phyloP scores from a whole-genome alignment of 2,797 vertebrate species.

The Passerculus sandwichensis region DNA sequence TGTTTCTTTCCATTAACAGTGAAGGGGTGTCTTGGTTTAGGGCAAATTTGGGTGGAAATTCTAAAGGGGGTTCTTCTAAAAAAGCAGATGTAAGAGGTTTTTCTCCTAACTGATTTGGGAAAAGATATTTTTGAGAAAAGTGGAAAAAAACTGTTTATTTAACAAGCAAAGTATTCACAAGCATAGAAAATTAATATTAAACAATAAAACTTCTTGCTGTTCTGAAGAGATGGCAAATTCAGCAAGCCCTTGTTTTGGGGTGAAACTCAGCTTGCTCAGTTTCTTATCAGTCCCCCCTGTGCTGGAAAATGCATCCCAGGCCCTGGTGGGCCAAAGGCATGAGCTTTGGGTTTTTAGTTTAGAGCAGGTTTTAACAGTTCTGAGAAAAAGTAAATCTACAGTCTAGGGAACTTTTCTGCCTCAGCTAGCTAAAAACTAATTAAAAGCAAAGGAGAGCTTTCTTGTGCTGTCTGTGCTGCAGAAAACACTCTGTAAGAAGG shows the following conservation, averaged over 20 bases:
- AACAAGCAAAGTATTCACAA: background rate
- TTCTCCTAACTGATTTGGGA: background rate
- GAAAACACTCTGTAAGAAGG: background rate
- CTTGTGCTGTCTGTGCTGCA: background rate
- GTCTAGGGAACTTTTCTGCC: background rate
- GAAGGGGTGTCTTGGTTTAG: background rate
- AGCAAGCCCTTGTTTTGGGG: background rate
- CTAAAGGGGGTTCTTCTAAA: background rate
- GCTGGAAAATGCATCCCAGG: background rate
- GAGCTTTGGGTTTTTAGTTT: background rate
- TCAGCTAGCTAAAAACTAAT: background rate
- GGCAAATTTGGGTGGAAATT: background rate
- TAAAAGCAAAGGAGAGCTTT: background rate
- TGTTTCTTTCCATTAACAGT: slow-evolving; percentile 22
- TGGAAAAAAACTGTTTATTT: background rate
- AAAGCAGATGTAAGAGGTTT: background rate
- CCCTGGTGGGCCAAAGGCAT: background rate
- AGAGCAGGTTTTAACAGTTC: background rate
- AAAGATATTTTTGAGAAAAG: background rate
- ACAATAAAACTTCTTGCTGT: background rate
- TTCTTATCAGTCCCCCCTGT: background rate
- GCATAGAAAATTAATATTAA: background rate
- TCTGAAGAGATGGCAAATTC: background rate
- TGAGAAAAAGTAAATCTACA: background rate
- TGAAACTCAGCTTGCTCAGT: background rate